Evolutionary conservation across 2,113 vertebrate genomes (phyloP).

Genomic region (Poeciliopsis occidentalis): DNA sequence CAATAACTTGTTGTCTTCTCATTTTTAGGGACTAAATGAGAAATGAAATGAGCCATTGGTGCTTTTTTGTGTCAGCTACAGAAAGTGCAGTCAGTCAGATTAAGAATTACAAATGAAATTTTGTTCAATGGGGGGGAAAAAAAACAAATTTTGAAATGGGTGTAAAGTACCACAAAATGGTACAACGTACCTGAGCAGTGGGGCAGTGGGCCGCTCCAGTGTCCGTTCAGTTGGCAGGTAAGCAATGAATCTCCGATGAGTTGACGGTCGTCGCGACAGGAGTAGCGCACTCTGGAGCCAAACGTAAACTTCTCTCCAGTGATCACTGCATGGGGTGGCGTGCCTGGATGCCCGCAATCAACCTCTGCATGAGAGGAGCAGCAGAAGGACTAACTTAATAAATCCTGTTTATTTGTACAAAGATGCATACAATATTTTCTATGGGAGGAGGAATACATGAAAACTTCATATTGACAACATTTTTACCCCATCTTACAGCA

Average conservation of each 20-base stretch:
- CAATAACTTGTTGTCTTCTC: no score
- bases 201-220: conserved; percentile 94
- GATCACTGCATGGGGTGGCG: conserved; percentile 87
- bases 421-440: not conserved
- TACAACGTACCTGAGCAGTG: conserved; percentile 91
- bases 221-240: conserved; percentile 92
- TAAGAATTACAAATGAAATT: no score
- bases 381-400: conserved; percentile 9
- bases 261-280: conserved; percentile 86
- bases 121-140: not conserved
- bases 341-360: conserved; percentile 94
- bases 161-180: not conserved
- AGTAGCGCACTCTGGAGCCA: conserved; percentile 90
- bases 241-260: conserved; percentile 88
- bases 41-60: no score
- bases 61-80: no score
- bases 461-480: not conserved
- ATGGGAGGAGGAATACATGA: not conserved
- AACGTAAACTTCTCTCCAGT: conserved; percentile 94
- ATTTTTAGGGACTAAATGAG: no score
- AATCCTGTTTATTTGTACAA: not conserved
- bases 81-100: no score
- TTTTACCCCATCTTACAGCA: not conserved
- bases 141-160: not conserved
- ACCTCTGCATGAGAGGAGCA: conserved; percentile 83